phyloP scores from a whole-genome alignment of 2,888 invertebrate genomes.

The Xestobium rufovillosum region DNA sequence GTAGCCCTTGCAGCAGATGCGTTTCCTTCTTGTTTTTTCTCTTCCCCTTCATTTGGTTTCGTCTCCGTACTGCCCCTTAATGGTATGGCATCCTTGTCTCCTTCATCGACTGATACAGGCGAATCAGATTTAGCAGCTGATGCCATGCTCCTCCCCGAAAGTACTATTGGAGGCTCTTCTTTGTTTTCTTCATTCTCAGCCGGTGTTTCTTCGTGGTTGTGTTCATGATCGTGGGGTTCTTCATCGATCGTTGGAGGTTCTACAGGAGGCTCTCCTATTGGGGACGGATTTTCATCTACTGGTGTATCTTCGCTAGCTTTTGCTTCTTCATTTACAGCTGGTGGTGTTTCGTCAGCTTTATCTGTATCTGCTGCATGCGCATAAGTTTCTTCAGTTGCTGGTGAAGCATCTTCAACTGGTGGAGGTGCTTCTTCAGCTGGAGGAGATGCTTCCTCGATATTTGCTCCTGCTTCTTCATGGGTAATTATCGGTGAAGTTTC shows the following conservation, averaged over 20 bases:
- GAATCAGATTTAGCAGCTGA: slow-evolving; percentile 3
- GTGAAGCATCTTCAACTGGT: background rate
- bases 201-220: background rate
- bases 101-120: too few species aligned
- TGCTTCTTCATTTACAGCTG: too few species aligned
- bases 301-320: slow-evolving; percentile 8
- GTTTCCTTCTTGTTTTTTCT: background rate
- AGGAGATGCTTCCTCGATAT: slow-evolving; percentile 4
- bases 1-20: too few species aligned
- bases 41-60: background rate
- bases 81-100: too few species aligned
- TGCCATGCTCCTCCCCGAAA: too few species aligned
- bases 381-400: slow-evolving; percentile 11
- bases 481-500: slow-evolving; percentile 8
- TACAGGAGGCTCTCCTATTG: too few species aligned
- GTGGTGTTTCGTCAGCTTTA: slow-evolving; percentile 10
- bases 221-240: background rate
- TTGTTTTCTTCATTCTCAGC: too few species aligned
- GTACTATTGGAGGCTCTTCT: too few species aligned
- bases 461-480: background rate
- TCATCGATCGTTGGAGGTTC: too few species aligned
- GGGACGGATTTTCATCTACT: slow-evolving; percentile 10
- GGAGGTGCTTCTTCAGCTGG: slow-evolving; percentile 6
- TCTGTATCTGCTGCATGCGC: slow-evolving; percentile 9
- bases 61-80: too few species aligned